Evolutionary conservation across 1,140 invertebrate species (phyloP), one percentile per base, ranked within the genome.

Genomic region (Zophobas morio): DNA sequence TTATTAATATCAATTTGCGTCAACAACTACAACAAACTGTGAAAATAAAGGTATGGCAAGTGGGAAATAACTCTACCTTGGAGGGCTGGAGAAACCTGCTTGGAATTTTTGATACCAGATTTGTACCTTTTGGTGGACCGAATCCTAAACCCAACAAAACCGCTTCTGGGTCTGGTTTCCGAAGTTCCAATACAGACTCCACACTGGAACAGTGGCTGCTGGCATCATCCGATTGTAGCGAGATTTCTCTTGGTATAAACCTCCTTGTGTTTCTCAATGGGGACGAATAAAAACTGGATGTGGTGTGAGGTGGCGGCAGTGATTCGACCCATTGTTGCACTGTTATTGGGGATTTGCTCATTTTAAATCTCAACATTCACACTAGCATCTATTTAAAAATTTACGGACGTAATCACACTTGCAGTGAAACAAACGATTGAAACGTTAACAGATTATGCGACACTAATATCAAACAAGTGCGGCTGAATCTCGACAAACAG

Each of bases 151-250:
- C 91, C 33, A 94, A 80, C 1, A 95, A 85, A 37, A 94, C 90
- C 53, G 93, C 92, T 85, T 94, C 93, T 0, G 94, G 93, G 87
- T 95, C 93, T 1, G 93, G 91, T 82, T 89, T 90, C 71, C 94
- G 87, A 4, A 91, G 87, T 79, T 94, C 93, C 76, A 95, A 84
- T 53, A 94, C 88, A 83, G 93, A 93, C 84, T 94, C 91, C 6
- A 94, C 91, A 82, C 92, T 93, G 63, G 92, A 93, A 77, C 91
- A 92, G 75, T 92, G 90, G 84, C 93, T 94, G 39, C 91, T 92
- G 20, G 83, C 84, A 77, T 88, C 86, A 84, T 94, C 92, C 47
- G 92, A 93, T 87, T 93, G 89, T 33, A 91, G 86, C 8, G 91
- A 92, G n/a, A 87, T 87, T 79, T 92, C 91, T 8, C 91, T 87